These are phyloP conservation scores for Dolichomitus sp. DNA, from an alignment of 2,888 invertebrate species.

Conservation along the genomic window DNA sequence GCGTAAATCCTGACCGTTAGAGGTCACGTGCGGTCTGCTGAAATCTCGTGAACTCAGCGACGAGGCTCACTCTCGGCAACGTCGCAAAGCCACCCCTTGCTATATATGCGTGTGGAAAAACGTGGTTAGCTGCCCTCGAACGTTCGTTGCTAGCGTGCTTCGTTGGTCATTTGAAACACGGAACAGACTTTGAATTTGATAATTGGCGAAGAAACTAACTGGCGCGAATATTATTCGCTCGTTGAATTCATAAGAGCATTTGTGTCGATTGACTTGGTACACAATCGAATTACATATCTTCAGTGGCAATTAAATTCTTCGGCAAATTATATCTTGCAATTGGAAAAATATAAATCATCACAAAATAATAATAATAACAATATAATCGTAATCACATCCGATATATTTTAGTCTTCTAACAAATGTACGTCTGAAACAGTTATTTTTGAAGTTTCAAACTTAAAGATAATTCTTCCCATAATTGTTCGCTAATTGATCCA, in stretches of 20 bases:
- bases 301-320: neutral
- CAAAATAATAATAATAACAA: neutral
- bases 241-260: neutral
- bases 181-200: constrained; percentile 3
- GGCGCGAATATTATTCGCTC: constrained; percentile 15
- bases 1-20: constrained; percentile 27
- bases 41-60: constrained; percentile 59
- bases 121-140: constrained; percentile 18
- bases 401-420: neutral
- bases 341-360: neutral
- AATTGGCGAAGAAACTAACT: constrained; percentile 24
- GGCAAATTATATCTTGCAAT: neutral
- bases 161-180: constrained; percentile 1
- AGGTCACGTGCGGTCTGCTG: constrained; percentile 43
- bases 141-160: constrained; percentile 6
- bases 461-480: no score
- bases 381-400: neutral
- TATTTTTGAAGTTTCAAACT: no score
- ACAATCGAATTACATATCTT: neutral
- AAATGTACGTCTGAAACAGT: neutral
- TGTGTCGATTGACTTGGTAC: neutral
- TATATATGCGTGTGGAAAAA: constrained; percentile 65
- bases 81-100: constrained; percentile 61
- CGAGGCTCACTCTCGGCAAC: constrained; percentile 70
- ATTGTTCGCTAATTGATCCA: neutral